Percentiles rank a stretch among this genome's conserved stretches.
Evolutionary conservation across 2,888 invertebrate genomes (phyloP).

Genomic region (Oasisia sp.): DNA sequence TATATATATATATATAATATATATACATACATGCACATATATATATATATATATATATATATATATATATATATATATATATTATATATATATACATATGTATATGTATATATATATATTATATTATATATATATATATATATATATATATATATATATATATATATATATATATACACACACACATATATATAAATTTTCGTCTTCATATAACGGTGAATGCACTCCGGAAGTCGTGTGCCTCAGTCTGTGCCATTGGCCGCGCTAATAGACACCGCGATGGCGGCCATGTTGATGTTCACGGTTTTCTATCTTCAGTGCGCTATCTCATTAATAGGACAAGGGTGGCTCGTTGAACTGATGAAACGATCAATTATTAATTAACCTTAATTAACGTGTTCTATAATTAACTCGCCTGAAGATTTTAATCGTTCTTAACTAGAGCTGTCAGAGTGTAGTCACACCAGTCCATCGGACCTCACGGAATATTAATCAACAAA

Average conservation of each 20-base stretch:
- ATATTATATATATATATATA: background rate
- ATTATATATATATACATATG: background rate
- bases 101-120: background rate
- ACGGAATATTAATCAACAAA: background rate
- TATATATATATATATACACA: background rate
- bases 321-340: background rate
- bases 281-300: background rate
- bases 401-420: background rate
- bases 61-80: background rate
- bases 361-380: constrained; percentile 17
- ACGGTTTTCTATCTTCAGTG: background rate
- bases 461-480: background rate
- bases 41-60: background rate
- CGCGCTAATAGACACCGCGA: background rate
- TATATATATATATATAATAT: background rate
- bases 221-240: no score
- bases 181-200: background rate
- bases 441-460: background rate
- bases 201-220: no score
- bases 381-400: background rate
- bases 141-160: background rate
- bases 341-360: background rate
- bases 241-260: background rate
- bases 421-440: background rate
- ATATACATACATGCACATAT: background rate